Evolutionary conservation across 2,888 invertebrate genomes (phyloP).

Genomic region (Aleiodes testaceus): DNA sequence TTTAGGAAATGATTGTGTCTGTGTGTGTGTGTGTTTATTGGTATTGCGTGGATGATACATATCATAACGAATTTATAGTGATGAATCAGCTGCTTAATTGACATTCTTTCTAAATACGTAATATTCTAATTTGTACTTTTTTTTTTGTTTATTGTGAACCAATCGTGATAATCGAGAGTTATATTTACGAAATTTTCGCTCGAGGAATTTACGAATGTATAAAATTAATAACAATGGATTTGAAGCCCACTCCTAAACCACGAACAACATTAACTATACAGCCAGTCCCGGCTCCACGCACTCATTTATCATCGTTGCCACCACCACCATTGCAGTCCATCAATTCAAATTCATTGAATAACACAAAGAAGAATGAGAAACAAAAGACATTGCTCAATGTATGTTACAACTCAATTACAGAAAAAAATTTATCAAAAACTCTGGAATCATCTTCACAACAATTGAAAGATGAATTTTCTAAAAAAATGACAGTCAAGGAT

Average conservation of each 20-base stretch:
- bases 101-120: background rate
- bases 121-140: background rate
- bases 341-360: conserved; percentile 60
- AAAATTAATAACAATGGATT: conserved; percentile 59
- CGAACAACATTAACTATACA: conserved; percentile 60
- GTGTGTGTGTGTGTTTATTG: conserved; percentile 30
- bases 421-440: conserved; percentile 58
- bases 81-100: background rate
- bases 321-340: conserved; percentile 20
- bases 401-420: conserved; percentile 47
- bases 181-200: background rate
- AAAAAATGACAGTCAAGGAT: conserved; percentile 72
- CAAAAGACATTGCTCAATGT: conserved; percentile 49
- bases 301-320: conserved; percentile 29
- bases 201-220: background rate
- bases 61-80: background rate
- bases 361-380: conserved; percentile 63
- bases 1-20: conserved; percentile 46
- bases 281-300: conserved; percentile 65
- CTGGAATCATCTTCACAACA: conserved; percentile 73
- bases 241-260: conserved; percentile 68
- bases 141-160: background rate
- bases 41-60: background rate
- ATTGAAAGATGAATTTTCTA: conserved; percentile 75
- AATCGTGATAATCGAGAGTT: background rate